Conservation (phyloP, 2,797 vertebrate genomes). For the Periophthalmus magnuspinnatus region DNA sequence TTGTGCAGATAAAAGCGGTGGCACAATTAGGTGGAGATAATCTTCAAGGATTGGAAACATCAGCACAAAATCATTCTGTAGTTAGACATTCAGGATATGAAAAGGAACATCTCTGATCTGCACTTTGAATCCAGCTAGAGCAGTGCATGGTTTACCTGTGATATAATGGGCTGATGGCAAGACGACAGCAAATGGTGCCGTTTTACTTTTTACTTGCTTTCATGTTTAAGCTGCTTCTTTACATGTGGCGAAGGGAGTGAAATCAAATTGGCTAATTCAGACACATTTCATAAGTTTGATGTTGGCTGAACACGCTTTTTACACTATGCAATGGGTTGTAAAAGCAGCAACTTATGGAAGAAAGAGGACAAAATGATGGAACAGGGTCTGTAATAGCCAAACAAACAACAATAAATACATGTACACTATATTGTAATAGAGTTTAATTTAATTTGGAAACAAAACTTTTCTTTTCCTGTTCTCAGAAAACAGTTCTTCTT, state of each 20-base stretch:
- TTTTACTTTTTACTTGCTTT: not conserved
- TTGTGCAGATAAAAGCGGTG: not conserved
- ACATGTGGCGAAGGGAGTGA: not conserved
- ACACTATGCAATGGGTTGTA: not conserved
- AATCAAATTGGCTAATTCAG: not conserved
- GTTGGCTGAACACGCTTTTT: not conserved
- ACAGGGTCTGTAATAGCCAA: too few relatives aligned
- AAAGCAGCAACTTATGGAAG: not conserved
- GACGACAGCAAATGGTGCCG: not conserved
- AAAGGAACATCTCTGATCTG: not conserved
- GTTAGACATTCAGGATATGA: not conserved
- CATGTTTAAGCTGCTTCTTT: not conserved
- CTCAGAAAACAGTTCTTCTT: too few relatives aligned
- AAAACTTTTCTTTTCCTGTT: too few relatives aligned
- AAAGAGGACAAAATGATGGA: too few relatives aligned
- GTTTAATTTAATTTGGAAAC: too few relatives aligned
- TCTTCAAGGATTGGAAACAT: slow-evolving; percentile 2
- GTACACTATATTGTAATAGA: too few relatives aligned
- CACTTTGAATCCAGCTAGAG: not conserved
- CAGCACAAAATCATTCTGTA: slow-evolving; percentile 2
- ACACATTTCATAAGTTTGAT: not conserved
- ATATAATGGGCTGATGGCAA: not conserved
- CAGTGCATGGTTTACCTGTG: not conserved
- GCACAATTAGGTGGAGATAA: not conserved
- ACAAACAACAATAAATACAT: too few relatives aligned